phyloP scores from a whole-genome alignment of 2,888 invertebrate species.

The Lypha dubia region DNA sequence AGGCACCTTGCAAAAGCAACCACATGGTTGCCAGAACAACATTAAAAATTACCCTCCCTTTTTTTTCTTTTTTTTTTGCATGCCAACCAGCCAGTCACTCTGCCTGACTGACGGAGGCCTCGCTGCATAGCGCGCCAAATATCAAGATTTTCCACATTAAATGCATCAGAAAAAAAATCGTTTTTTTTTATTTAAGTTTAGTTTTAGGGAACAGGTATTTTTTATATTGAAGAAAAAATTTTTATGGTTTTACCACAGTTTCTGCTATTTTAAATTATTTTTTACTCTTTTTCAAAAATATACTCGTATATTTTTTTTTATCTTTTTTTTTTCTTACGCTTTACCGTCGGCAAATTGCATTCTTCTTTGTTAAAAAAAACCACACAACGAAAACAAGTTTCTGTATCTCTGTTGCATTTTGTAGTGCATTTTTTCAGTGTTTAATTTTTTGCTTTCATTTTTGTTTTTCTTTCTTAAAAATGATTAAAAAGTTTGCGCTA shows the following conservation, averaged over 20 bases:
- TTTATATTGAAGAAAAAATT: too few relatives aligned
- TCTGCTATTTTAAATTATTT: constrained; percentile 52
- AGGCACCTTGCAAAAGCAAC: constrained; percentile 63
- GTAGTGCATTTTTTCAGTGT: background rate
- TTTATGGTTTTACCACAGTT: constrained; percentile 39
- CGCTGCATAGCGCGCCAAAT: constrained; percentile 45
- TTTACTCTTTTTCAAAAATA: constrained; percentile 30
- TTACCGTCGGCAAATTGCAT: constrained; percentile 69
- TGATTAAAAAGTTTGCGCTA: constrained; percentile 64
- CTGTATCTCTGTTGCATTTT: constrained; percentile 36
- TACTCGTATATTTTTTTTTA: background rate
- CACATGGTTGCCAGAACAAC: constrained; percentile 71
- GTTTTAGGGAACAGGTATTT: constrained; percentile 69
- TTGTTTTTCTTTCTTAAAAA: constrained; percentile 50
- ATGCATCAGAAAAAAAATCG: constrained; percentile 30
- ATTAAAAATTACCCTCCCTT: too few relatives aligned
- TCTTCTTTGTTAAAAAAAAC: constrained; percentile 17
- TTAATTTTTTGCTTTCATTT: constrained; percentile 10
- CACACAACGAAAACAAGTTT: constrained; percentile 58
- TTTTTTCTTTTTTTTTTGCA: constrained; percentile 26
- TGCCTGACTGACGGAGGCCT: constrained; percentile 15
- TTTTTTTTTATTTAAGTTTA: too few relatives aligned
- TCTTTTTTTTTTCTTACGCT: constrained; percentile 17
- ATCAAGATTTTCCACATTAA: constrained; percentile 25
- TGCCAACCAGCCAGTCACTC: background rate